A percentile compares a stretch with the other conserved stretches of the same genome.
Conservation (phyloP, 2,797 vertebrate species). For the Sebastiscus tertius region DNA sequence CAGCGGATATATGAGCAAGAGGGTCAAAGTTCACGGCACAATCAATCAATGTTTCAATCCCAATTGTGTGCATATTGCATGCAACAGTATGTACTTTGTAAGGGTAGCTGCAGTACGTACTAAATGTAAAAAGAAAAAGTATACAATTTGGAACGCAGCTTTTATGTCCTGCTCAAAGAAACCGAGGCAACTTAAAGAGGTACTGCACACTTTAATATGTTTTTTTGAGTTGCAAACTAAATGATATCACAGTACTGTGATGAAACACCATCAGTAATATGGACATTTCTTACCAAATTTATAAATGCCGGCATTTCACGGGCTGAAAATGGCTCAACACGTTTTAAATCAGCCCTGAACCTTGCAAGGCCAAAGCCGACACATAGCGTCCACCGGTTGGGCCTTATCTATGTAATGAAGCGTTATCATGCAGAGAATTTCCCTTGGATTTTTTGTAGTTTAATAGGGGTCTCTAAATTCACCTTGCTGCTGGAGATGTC, state of each 20-base stretch:
- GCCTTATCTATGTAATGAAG: not conserved
- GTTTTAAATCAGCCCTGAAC: not conserved
- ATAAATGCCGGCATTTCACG: not conserved
- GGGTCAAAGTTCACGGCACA: too few relatives aligned
- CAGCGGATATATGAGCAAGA: too few relatives aligned
- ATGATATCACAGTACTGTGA: not conserved
- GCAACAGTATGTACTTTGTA: too few relatives aligned
- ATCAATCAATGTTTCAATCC: too few relatives aligned
- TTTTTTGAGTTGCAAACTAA: not conserved
- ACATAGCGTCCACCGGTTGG: not conserved
- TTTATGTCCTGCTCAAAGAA: slow-evolving; percentile 14
- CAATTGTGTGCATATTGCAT: too few relatives aligned
- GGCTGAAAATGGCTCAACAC: not conserved
- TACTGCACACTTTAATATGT: not conserved
- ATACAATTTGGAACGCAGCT: too few relatives aligned
- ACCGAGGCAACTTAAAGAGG: not conserved
- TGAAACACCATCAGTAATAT: not conserved
- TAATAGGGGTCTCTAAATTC: not conserved
- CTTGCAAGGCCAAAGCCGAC: not conserved
- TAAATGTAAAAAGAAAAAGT: too few relatives aligned
- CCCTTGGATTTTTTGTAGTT: not conserved
- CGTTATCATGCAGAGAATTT: not conserved
- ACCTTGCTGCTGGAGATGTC: slow-evolving; percentile 1
- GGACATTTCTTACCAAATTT: not conserved
- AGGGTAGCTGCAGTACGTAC: too few relatives aligned